These are phyloP conservation scores for Ceyx erithaca DNA, from an alignment of 2,797 vertebrate genomes.

Conservation along the genomic window DNA sequence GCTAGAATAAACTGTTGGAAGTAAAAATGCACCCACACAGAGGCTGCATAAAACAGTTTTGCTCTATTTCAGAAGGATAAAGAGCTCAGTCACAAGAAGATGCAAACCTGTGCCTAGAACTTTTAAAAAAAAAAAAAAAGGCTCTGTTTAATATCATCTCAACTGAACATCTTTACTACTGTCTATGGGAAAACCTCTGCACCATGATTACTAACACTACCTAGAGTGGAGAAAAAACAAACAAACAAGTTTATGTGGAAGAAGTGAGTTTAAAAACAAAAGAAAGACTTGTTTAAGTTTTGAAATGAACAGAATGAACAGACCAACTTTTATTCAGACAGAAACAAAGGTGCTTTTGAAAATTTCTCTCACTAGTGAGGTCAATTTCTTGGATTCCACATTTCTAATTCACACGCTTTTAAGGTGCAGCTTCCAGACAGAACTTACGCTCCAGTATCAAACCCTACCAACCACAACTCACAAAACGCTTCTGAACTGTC, in stretches of 20 bases:
- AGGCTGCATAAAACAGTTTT: constrained; percentile 49
- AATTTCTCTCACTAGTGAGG: background rate
- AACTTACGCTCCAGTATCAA: background rate
- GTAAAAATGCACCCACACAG: constrained; percentile 30
- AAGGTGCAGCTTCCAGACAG: background rate
- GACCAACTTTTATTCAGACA: background rate
- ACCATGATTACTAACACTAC: background rate
- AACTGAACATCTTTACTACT: background rate
- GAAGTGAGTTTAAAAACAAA: background rate
- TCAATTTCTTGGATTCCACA: background rate
- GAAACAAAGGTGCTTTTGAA: constrained; percentile 50
- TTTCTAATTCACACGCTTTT: background rate
- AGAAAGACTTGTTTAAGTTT: background rate
- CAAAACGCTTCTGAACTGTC: background rate
- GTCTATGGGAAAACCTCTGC: background rate
- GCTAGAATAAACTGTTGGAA: constrained; percentile 38
- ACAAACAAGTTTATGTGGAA: background rate
- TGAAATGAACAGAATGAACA: constrained; percentile 16
- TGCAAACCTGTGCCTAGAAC: background rate
- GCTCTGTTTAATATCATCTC: background rate
- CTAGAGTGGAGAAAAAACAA: background rate
- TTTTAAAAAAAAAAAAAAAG: constrained; percentile 1
- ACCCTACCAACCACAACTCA: background rate
- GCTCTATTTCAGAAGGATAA: constrained; percentile 38
- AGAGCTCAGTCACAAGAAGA: constrained; percentile 22